phyloP scores from a whole-genome alignment of 2,888 invertebrate species.

The Dryocosmus kuriphilus region DNA sequence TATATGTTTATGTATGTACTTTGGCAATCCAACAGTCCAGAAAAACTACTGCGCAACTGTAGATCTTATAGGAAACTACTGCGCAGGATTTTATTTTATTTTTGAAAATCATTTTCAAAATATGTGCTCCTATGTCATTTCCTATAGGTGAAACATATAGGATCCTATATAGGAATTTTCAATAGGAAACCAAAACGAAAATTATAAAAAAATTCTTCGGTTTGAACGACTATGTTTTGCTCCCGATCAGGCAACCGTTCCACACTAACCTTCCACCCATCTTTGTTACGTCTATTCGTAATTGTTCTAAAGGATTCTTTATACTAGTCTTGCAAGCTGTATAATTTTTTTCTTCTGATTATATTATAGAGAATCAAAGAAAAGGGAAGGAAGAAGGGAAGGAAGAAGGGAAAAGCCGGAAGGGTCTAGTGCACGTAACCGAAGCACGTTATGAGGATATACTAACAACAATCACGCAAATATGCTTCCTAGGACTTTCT shows the following conservation, averaged over 20 bases:
- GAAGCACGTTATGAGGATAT: neutral
- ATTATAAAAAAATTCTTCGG: neutral
- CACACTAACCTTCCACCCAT: neutral
- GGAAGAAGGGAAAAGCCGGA: slow-evolving; percentile 12
- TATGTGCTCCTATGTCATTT: too few species aligned
- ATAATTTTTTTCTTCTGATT: neutral
- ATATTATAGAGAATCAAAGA: slow-evolving; percentile 8
- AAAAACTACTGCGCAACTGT: too few species aligned
- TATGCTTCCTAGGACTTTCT: neutral
- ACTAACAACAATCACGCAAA: slow-evolving; percentile 36
- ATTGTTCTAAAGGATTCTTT: slow-evolving; percentile 25
- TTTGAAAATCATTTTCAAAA: too few species aligned
- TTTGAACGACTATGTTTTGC: neutral
- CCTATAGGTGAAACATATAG: too few species aligned
- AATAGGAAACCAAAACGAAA: too few species aligned
- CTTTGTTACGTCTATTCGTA: neutral
- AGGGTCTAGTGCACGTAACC: neutral
- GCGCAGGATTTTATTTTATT: too few species aligned
- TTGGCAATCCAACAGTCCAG: too few species aligned
- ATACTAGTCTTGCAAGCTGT: neutral
- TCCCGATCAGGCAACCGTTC: neutral
- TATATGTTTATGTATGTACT: too few species aligned
- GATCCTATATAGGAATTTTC: too few species aligned
- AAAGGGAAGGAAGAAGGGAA: neutral
- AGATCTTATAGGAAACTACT: too few species aligned